Percentiles rank a stretch among this genome's conserved stretches.
Evolutionary conservation across 2,113 vertebrate species (phyloP).

Genomic region (Peucedramus taeniatus): DNA sequence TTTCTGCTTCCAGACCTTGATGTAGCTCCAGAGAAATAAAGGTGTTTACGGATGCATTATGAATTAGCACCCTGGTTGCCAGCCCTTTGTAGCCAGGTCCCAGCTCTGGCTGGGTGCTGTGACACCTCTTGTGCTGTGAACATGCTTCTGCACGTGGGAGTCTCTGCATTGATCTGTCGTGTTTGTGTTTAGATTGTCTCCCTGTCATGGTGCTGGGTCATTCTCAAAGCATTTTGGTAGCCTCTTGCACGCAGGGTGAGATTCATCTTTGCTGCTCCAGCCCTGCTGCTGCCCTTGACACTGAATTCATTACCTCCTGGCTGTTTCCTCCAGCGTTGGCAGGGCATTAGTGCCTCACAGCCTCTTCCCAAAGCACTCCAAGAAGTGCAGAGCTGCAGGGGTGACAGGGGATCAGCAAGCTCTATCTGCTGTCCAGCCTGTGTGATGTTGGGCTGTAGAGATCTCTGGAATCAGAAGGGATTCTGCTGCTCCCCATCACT

Average conservation of each 20-base stretch:
- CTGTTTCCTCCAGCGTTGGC: neutral
- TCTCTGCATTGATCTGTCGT: accelerated
- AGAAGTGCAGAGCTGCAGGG: neutral
- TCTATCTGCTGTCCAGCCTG: neutral
- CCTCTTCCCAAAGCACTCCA: neutral
- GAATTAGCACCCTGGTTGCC: conserved; percentile 30
- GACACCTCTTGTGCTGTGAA: neutral
- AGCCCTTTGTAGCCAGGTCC: conserved; percentile 1
- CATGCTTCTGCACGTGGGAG: neutral
- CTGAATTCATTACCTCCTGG: neutral
- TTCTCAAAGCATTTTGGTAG: neutral
- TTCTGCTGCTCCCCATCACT: neutral
- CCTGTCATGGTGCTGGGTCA: neutral
- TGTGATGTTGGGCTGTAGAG: accelerated
- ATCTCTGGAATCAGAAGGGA: neutral
- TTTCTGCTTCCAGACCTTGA: conserved; percentile 62
- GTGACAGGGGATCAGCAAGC: neutral
- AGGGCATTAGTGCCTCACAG: neutral
- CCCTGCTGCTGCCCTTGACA: neutral
- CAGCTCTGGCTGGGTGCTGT: neutral
- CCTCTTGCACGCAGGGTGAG: neutral
- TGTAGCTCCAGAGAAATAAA: conserved; percentile 44
- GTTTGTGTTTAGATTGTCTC: neutral
- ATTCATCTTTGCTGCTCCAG: neutral
- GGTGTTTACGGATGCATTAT: conserved; percentile 22